Evolutionary conservation across 2,113 vertebrate genomes (phyloP).

Genomic region (Balaeniceps rex): DNA sequence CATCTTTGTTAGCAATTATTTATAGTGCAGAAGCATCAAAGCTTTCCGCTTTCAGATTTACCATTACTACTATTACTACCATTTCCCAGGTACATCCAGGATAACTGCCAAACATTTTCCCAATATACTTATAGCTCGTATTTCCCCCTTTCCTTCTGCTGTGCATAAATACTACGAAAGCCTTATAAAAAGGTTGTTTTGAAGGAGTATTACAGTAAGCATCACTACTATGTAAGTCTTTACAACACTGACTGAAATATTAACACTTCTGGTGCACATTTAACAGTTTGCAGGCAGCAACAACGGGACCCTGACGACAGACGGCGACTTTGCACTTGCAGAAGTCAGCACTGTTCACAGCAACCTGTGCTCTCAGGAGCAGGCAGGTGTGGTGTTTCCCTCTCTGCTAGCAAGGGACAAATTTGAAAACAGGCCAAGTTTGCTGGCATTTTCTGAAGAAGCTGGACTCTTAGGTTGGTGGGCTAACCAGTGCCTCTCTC

Average conservation of each 20-base stretch:
- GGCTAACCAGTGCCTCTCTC: neutral
- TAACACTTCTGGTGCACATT: neutral
- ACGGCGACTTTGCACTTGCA: neutral
- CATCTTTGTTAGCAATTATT: conserved; percentile 38
- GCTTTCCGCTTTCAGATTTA: neutral
- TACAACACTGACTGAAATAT: neutral
- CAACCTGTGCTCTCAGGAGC: neutral
- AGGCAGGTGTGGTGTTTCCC: neutral
- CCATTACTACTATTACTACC: neutral
- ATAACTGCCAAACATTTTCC: neutral
- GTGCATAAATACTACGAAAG: neutral
- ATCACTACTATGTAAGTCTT: neutral
- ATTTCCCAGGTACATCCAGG: neutral
- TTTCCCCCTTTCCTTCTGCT: neutral
- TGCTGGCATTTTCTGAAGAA: neutral
- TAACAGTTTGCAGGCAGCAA: neutral
- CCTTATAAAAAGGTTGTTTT: neutral
- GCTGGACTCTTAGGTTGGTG: neutral
- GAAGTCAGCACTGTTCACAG: neutral
- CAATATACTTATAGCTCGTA: fast-evolving
- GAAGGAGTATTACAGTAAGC: neutral
- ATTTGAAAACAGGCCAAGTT: neutral
- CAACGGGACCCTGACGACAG: neutral
- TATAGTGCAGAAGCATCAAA: neutral
- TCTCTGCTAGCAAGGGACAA: neutral